These are phyloP conservation scores for Reticulitermes speratus DNA, from an alignment of 1,140 invertebrate species.

Conservation along the genomic window DNA sequence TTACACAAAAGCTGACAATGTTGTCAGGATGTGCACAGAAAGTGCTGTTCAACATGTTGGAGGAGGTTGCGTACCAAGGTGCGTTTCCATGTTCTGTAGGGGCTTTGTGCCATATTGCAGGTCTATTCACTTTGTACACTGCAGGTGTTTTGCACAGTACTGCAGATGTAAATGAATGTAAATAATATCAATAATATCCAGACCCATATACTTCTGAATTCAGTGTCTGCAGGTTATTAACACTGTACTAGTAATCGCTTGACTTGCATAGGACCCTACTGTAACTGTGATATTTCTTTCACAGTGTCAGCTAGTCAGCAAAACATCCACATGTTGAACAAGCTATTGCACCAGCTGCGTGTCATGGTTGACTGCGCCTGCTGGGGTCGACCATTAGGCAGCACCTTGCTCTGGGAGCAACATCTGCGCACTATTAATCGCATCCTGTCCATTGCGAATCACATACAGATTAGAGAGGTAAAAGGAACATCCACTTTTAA, in stretches of 20 bases:
- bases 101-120: too few relatives aligned
- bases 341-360: conserved; percentile 72
- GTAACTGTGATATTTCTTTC: conserved; percentile 24
- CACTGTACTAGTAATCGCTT: too few relatives aligned
- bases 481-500: conserved; percentile 25
- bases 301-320: conserved; percentile 82
- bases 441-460: conserved; percentile 78
- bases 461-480: conserved; percentile 75
- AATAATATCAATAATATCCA: too few relatives aligned
- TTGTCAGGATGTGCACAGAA: conserved; percentile 93
- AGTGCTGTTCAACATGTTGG: conserved; percentile 88
- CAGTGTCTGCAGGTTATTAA: too few relatives aligned
- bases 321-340: conserved; percentile 78
- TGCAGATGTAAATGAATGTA: too few relatives aligned
- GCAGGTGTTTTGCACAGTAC: too few relatives aligned
- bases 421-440: conserved; percentile 80
- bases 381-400: conserved; percentile 86
- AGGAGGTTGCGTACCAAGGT: conserved; percentile 91
- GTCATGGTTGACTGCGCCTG: conserved; percentile 69
- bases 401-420: conserved; percentile 83
- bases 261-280: too few relatives aligned
- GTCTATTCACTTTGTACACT: too few relatives aligned
- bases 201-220: too few relatives aligned
- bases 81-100: conserved; percentile 26
- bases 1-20: conserved; percentile 78